Conservation (phyloP, 2,113 vertebrate genomes). For the Lepus timidus region DNA sequence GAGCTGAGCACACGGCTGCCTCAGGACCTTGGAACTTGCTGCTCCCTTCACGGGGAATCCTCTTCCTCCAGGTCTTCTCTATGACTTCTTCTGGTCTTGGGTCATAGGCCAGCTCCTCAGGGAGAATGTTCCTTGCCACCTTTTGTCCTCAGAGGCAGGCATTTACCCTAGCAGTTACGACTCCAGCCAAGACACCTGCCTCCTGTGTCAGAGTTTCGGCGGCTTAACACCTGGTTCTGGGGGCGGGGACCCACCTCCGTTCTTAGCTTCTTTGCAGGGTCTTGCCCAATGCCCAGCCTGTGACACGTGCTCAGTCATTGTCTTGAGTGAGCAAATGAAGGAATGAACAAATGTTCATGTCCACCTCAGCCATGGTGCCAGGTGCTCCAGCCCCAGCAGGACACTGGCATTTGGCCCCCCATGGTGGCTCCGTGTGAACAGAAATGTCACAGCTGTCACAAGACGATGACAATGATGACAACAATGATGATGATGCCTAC, state of each 20-base stretch:
- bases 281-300: rapidly evolving
- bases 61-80: not conserved
- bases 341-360: not conserved
- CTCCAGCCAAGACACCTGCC: too few relatives aligned
- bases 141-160: not conserved
- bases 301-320: not conserved
- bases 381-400: not conserved
- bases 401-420: not conserved
- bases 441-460: not conserved
- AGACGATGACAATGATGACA: not conserved
- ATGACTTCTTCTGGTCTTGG: not conserved
- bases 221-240: too few relatives aligned
- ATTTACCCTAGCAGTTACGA: too few relatives aligned
- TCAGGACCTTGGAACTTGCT: not conserved
- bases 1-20: not conserved
- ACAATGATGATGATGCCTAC: too few relatives aligned
- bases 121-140: not conserved
- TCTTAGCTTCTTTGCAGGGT: too few relatives aligned
- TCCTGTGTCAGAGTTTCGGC: too few relatives aligned
- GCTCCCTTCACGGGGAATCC: not conserved
- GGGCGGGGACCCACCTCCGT: too few relatives aligned
- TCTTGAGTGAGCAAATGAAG: not conserved
- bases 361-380: not conserved
- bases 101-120: not conserved
- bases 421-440: not conserved